A percentile compares a stretch with the other conserved stretches of the same genome.
phyloP scores from a whole-genome alignment of 2,113 vertebrate genomes.

The Macaca nemestrina region DNA sequence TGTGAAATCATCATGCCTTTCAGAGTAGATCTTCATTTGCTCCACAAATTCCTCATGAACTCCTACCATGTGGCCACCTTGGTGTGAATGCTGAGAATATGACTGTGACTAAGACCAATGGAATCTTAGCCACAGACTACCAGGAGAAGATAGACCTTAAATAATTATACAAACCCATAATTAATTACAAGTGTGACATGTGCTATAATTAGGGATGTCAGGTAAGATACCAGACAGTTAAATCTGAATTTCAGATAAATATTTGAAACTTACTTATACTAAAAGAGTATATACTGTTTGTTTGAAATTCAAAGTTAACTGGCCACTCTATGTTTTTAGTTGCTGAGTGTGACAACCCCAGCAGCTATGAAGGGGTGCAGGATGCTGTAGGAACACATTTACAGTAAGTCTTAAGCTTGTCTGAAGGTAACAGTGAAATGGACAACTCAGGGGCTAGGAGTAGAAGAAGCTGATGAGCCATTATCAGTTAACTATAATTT shows the following conservation, averaged over 20 bases:
- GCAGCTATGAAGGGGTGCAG: background rate
- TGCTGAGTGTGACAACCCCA: background rate
- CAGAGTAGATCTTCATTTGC: background rate
- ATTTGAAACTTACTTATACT: background rate
- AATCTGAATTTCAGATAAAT: background rate
- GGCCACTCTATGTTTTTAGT: background rate
- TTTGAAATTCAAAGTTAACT: slow-evolving; percentile 18
- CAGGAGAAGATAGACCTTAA: background rate
- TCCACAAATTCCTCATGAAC: background rate
- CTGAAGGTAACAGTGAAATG: background rate
- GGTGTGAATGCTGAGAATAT: background rate
- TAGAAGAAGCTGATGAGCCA: background rate
- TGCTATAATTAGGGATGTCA: background rate
- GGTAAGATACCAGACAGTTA: background rate
- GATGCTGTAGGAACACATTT: background rate
- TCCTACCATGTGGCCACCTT: background rate
- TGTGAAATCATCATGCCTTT: background rate
- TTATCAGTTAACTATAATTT: background rate
- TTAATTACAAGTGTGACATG: background rate
- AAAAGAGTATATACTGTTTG: background rate
- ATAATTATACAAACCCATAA: background rate
- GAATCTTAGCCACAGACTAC: background rate
- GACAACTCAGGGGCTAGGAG: background rate
- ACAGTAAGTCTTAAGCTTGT: background rate
- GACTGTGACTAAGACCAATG: background rate